phyloP scores from a whole-genome alignment of 2,888 invertebrate species.

The Leistus spinibarbis region DNA sequence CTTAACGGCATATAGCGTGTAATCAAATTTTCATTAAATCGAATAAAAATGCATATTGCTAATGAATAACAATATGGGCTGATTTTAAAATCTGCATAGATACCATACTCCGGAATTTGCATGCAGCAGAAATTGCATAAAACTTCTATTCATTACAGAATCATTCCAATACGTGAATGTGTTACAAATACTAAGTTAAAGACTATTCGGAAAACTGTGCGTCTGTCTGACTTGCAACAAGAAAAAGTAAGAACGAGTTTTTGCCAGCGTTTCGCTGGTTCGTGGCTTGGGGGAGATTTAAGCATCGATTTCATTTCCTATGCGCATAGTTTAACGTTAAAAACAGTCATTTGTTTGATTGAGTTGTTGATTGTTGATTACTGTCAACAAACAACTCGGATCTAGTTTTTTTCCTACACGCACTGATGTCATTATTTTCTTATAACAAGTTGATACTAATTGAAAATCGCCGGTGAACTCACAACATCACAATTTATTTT shows the following conservation, averaged over 20 bases:
- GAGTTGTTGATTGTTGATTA: slow-evolving; percentile 31
- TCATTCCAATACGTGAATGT: neutral
- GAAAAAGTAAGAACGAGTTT: neutral
- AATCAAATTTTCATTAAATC: neutral
- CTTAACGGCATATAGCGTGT: too few species aligned
- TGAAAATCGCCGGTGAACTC: slow-evolving; percentile 17
- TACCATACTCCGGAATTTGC: neutral
- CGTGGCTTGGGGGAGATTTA: slow-evolving; percentile 21
- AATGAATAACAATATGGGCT: neutral
- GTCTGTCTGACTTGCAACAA: neutral
- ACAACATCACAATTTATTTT: neutral
- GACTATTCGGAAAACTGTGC: neutral
- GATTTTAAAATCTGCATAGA: neutral
- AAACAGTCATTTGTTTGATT: slow-evolving; percentile 35
- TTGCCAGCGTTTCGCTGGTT: too few species aligned
- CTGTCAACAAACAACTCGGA: slow-evolving; percentile 16
- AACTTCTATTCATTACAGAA: neutral
- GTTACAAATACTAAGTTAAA: neutral
- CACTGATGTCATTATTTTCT: slow-evolving; percentile 23
- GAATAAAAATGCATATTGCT: neutral
- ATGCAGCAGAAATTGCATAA: neutral
- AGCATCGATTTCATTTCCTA: slow-evolving; percentile 8
- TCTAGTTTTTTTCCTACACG: slow-evolving; percentile 8
- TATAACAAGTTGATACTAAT: neutral
- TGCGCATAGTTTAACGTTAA: slow-evolving; percentile 23